Percentiles rank a stretch among this genome's conserved stretches.
These are phyloP conservation scores for Sinohyriopsis cumingii DNA, from an alignment of 2,888 invertebrate genomes.

Conservation along the genomic window DNA sequence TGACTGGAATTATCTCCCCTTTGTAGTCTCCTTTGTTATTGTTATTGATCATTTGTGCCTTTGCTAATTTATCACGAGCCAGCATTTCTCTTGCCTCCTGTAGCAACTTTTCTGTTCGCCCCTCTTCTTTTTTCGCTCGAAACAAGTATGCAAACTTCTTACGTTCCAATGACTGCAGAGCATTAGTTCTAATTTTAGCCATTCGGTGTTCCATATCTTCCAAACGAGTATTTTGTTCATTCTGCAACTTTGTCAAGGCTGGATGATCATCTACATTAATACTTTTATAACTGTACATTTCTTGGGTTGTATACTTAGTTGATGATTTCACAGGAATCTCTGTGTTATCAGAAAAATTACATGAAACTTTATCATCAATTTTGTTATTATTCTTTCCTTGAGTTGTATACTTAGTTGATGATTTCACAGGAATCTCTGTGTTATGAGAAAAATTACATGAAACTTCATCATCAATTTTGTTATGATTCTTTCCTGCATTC, in stretches of 20 bases:
- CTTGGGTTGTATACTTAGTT: constrained; percentile 3
- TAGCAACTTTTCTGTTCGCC: constrained; percentile 43
- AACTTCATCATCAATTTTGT: not conserved
- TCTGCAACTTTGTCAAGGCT: constrained; percentile 58
- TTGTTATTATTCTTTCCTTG: constrained; percentile 9
- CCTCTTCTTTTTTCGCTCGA: constrained; percentile 50
- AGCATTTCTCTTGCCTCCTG: constrained; percentile 52
- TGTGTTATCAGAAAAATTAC: not conserved
- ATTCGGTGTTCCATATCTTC: constrained; percentile 61
- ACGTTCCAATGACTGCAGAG: constrained; percentile 60
- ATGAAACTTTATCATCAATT: not conserved
- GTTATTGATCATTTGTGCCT: constrained; percentile 21
- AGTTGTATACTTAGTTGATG: not conserved
- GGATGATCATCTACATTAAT: constrained; percentile 59
- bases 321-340: not conserved
- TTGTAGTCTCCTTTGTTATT: constrained; percentile 40
- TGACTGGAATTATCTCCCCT: constrained; percentile 65
- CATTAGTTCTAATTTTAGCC: constrained; percentile 55
- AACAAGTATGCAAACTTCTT: constrained; percentile 61
- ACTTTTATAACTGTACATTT: constrained; percentile 31
- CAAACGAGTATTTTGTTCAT: constrained; percentile 60
- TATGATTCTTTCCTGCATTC: not conserved
- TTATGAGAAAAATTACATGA: not conserved
- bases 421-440: not conserved
- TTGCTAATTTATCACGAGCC: constrained; percentile 35